These are phyloP conservation scores for Amblyjoppa fuscipennis DNA, from an alignment of 2,888 invertebrate genomes.

Conservation along the genomic window DNA sequence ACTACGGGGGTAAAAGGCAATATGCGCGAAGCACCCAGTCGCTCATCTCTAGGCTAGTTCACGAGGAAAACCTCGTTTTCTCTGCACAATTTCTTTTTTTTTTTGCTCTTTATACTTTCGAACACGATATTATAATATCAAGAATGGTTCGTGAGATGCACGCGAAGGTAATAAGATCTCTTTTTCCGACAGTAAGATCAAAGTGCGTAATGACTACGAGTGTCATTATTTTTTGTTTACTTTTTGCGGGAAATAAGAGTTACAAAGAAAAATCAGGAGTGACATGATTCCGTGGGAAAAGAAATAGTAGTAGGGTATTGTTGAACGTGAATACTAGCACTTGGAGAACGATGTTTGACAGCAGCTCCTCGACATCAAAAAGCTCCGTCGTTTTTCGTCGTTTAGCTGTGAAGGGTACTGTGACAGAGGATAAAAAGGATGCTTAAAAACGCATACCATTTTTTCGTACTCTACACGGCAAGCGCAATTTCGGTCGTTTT, in stretches of 20 bases:
- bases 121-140: conserved; percentile 45
- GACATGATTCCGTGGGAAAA: background rate
- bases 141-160: conserved; percentile 23
- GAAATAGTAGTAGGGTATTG: background rate
- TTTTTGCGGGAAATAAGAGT: background rate
- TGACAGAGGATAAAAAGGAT: background rate
- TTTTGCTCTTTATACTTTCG: conserved; percentile 49
- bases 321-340: background rate
- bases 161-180: background rate
- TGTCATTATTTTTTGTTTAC: background rate
- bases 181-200: conserved; percentile 28
- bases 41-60: conserved; percentile 60
- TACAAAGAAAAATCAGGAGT: background rate
- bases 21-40: conserved; percentile 68
- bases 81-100: conserved; percentile 40
- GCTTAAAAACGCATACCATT: background rate
- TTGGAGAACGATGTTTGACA: background rate
- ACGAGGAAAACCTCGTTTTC: conserved; percentile 65
- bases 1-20: conserved; percentile 68
- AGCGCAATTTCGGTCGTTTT: background rate
- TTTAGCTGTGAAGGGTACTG: background rate
- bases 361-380: background rate
- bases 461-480: background rate
- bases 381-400: background rate
- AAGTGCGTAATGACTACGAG: conserved; percentile 19